Evolutionary conservation across 35 echinoderm and acorn worm genomes (phyloP).

Genomic region (Lytechinus pictus): DNA sequence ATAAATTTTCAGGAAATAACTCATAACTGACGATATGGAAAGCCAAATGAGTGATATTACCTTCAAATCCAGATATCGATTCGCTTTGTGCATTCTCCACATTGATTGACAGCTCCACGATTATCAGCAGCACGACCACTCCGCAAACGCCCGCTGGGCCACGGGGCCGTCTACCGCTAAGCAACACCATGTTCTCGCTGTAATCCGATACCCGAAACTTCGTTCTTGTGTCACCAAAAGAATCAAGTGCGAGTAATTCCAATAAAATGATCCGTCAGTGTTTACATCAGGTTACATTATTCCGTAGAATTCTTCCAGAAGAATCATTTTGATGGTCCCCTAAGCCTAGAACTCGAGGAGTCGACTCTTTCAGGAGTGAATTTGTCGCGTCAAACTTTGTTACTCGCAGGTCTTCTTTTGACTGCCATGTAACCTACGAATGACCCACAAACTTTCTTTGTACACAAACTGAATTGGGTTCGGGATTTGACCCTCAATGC

Average conservation of each 20-base stretch:
- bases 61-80: not conserved
- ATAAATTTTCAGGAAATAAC: too few species aligned
- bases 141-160: conserved; percentile 27
- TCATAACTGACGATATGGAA: not conserved
- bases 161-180: not conserved
- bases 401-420: not conserved
- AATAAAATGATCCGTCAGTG: not conserved
- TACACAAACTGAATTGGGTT: not conserved
- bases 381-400: not conserved
- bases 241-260: conserved; percentile 30
- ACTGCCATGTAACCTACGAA: not conserved
- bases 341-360: not conserved
- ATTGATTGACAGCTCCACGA: not conserved
- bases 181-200: conserved; percentile 6
- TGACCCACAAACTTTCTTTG: not conserved
- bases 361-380: not conserved
- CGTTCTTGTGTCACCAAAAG: not conserved
- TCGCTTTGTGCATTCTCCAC: not conserved
- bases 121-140: not conserved
- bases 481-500: not conserved
- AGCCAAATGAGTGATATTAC: not conserved
- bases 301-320: not conserved
- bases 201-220: conserved; percentile 34
- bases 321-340: not conserved
- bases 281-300: conserved; percentile 23